phyloP scores from a whole-genome alignment of 2,888 invertebrate genomes.

The Melikaiella ostensackeni region DNA sequence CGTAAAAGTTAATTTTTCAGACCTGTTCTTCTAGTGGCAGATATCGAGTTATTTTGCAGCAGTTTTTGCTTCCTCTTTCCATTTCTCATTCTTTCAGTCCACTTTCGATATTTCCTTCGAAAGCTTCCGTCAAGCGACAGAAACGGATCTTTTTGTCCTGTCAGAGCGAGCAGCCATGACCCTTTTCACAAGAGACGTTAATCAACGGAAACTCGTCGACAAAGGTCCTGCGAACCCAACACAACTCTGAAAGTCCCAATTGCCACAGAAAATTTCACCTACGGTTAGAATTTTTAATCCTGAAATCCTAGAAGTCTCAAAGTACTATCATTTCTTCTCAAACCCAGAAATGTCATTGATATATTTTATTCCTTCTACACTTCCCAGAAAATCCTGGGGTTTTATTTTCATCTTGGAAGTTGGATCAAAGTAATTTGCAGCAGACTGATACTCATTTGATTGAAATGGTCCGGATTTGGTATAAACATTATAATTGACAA shows the following conservation, averaged over 20 bases:
- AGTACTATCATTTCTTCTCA: not conserved
- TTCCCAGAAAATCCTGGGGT: no score
- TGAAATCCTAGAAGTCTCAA: not conserved
- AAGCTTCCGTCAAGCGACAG: constrained; percentile 36
- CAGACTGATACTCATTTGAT: no score
- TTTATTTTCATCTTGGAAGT: no score
- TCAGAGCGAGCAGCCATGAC: constrained; percentile 23
- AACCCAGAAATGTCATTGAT: not conserved
- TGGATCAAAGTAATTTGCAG: no score
- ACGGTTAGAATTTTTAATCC: not conserved
- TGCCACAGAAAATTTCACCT: not conserved
- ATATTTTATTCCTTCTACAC: no score
- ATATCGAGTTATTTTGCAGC: constrained; percentile 29
- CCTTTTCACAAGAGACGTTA: constrained; percentile 37
- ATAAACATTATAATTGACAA: no score
- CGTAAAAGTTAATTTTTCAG: constrained; percentile 28
- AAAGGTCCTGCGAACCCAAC: constrained; percentile 1
- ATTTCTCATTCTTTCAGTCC: constrained; percentile 27
- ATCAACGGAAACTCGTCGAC: constrained; percentile 39
- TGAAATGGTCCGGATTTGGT: no score
- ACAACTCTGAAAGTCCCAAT: constrained; percentile 17
- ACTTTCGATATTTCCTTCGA: constrained; percentile 36
- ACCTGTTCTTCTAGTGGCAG: not conserved
- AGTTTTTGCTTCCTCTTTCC: constrained; percentile 20
- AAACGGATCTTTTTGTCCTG: constrained; percentile 25